phyloP scores from a whole-genome alignment of 92 coral and sea anemone genomes.

The Nematostella vectensis region DNA sequence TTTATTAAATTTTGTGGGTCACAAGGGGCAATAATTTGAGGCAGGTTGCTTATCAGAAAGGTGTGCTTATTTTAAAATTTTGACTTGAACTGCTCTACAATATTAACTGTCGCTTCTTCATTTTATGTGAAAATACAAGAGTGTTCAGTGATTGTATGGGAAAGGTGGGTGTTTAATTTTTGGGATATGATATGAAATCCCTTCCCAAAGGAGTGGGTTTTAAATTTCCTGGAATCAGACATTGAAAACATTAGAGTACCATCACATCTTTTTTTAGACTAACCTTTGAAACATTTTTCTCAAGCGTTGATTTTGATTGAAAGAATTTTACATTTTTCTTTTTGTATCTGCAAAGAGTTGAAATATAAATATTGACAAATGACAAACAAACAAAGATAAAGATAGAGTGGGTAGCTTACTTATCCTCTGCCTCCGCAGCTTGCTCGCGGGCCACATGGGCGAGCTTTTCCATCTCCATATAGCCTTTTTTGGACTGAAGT shows the following conservation, averaged over 20 bases:
- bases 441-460: conserved; percentile 89
- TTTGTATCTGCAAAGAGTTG: conserved; percentile 48
- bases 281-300: conserved; percentile 82
- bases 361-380: not conserved
- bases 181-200: too few species aligned
- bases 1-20: conserved; percentile 2
- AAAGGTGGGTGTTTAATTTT: too few species aligned
- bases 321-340: conserved; percentile 89
- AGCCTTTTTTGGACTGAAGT: conserved; percentile 73
- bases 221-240: too few species aligned
- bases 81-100: too few species aligned
- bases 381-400: not conserved
- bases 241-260: too few species aligned
- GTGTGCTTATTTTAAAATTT: too few species aligned
- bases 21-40: conserved; percentile 10
- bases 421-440: conserved; percentile 93
- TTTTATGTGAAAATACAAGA: too few species aligned
- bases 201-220: too few species aligned
- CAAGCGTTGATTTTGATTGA: conserved; percentile 84
- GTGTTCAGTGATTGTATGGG: too few species aligned
- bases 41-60: too few species aligned
- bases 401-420: conserved; percentile 38
- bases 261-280: too few species aligned
- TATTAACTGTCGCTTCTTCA: too few species aligned
- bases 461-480: conserved; percentile 80